These are phyloP conservation scores for Cheilosia pagana DNA, from an alignment of 2,888 invertebrate species.

Conservation along the genomic window DNA sequence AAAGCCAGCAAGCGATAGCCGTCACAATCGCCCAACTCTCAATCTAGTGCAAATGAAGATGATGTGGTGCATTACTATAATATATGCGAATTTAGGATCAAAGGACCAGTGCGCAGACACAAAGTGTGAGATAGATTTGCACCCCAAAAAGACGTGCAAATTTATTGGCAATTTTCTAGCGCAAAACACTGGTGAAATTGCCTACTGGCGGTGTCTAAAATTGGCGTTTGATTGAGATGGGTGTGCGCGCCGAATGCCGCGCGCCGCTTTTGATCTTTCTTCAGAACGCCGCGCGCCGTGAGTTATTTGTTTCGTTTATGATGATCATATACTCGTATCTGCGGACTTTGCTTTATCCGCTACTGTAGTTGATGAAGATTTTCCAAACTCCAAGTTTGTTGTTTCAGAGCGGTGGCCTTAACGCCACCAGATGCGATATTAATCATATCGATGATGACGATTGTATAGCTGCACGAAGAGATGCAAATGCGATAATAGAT, in stretches of 20 bases:
- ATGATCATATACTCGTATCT: slow-evolving; percentile 20
- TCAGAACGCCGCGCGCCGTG: slow-evolving; percentile 47
- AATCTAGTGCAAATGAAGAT: slow-evolving; percentile 47
- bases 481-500: slow-evolving; percentile 55
- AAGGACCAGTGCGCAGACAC: slow-evolving; percentile 13
- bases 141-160: slow-evolving; percentile 39
- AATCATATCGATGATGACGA: slow-evolving; percentile 67
- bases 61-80: slow-evolving; percentile 58
- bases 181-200: slow-evolving; percentile 45
- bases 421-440: slow-evolving; percentile 74
- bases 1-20: no score
- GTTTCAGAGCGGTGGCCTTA: slow-evolving; percentile 71
- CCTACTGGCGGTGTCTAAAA: slow-evolving; percentile 36
- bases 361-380: slow-evolving; percentile 25
- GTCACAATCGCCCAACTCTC: not conserved
- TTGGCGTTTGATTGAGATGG: slow-evolving; percentile 71
- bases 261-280: slow-evolving; percentile 68
- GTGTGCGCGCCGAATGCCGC: slow-evolving; percentile 38
- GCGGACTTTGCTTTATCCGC: slow-evolving; percentile 38
- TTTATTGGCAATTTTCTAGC: slow-evolving; percentile 65
- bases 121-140: slow-evolving; percentile 53
- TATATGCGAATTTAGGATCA: slow-evolving; percentile 26
- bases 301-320: slow-evolving; percentile 71
- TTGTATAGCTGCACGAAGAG: slow-evolving; percentile 6
- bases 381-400: slow-evolving; percentile 57